Conservation (phyloP, 2,888 invertebrate species). For the Eugnorisma glareosa region DNA sequence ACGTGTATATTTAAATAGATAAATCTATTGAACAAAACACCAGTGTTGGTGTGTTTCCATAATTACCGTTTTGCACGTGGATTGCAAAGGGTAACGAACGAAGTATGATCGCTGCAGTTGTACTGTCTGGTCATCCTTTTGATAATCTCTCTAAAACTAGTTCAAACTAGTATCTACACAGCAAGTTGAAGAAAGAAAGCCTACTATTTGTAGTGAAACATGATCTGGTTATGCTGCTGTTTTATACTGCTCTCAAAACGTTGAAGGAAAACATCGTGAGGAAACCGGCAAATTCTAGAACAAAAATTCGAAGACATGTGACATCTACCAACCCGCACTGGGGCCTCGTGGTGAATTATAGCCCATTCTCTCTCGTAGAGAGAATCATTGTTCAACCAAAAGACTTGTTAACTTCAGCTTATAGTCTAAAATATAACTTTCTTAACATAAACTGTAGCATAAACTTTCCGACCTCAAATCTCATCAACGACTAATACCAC, state of each 20-base stretch:
- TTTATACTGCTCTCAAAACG: too few relatives aligned
- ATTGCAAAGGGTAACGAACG: slow-evolving; percentile 5
- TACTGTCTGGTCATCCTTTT: not conserved
- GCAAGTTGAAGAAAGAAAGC: not conserved
- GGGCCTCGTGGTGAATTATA: too few relatives aligned
- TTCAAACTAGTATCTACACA: not conserved
- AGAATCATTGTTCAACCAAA: too few relatives aligned
- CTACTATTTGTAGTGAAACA: not conserved
- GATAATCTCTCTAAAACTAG: not conserved
- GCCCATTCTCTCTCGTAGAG: too few relatives aligned
- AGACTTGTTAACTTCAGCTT: not conserved
- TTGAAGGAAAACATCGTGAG: too few relatives aligned
- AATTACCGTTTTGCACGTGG: slow-evolving; percentile 16
- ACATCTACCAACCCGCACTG: too few relatives aligned
- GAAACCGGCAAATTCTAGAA: too few relatives aligned
- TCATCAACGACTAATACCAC: not conserved
- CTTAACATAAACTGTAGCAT: not conserved
- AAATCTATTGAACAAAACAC: not conserved
- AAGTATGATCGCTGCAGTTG: not conserved
- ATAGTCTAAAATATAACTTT: not conserved
- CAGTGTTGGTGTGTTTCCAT: slow-evolving; percentile 18
- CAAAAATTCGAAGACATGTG: too few relatives aligned
- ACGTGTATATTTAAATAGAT: too few relatives aligned
- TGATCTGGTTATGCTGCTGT: too few relatives aligned
- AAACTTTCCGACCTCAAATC: not conserved